Evolutionary conservation across 2,797 vertebrate genomes (phyloP).

Genomic region (Sebastes matsubarae): DNA sequence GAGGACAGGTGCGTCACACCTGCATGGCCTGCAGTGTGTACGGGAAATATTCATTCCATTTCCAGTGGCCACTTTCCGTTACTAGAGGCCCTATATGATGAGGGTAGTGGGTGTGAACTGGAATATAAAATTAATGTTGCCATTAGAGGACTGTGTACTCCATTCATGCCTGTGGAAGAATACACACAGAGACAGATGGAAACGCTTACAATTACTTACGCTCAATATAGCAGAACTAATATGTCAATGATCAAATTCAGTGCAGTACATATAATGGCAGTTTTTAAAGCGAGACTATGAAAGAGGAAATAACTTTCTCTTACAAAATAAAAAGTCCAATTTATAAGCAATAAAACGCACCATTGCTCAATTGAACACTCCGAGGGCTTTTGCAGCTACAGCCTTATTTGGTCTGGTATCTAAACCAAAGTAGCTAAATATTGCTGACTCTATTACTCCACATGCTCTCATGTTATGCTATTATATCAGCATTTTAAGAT

Average conservation of each 20-base stretch:
- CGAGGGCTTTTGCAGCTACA: background rate
- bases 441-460: background rate
- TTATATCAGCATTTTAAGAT: background rate
- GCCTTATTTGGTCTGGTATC: background rate
- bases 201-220: constrained; percentile 12
- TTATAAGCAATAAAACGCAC: background rate
- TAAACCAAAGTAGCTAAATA: background rate
- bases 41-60: constrained; percentile 41
- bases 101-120: constrained; percentile 18
- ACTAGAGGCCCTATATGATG: constrained; percentile 9
- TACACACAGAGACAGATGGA: constrained; percentile 19
- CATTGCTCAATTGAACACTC: background rate
- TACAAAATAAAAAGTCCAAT: background rate
- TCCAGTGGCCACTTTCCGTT: constrained; percentile 31
- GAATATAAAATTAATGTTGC: constrained; percentile 45
- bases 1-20: constrained; percentile 71
- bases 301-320: background rate
- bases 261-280: background rate
- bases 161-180: constrained; percentile 47
- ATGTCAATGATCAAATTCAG: constrained; percentile 7
- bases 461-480: background rate
- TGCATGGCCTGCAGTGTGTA: constrained; percentile 54
- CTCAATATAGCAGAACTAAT: background rate
- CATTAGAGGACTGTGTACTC: constrained; percentile 15
- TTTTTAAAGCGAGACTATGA: background rate